Conservation (phyloP, 2,113 vertebrate genomes). For the Anseranas semipalmata region DNA sequence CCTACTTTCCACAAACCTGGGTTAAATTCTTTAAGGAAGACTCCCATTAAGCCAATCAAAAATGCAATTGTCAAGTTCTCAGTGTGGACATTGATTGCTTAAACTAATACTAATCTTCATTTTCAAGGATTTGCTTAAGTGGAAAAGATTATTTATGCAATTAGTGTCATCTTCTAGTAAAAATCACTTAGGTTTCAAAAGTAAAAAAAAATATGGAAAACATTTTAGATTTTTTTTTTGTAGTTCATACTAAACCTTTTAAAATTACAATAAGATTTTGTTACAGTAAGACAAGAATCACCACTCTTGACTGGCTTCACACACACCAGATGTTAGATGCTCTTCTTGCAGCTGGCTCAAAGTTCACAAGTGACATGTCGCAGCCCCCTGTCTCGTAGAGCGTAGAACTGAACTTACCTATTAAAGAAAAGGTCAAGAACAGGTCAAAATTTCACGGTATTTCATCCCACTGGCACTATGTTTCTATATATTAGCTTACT, state of each 20-base stretch:
- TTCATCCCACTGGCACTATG: neutral
- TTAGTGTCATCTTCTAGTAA: neutral
- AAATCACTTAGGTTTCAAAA: neutral
- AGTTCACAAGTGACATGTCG: slow-evolving; percentile 97
- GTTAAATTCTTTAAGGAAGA: neutral
- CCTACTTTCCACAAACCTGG: neutral
- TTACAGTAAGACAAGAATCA: slow-evolving; percentile 47
- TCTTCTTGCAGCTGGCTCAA: slow-evolving; percentile 96
- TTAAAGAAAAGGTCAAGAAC: slow-evolving; percentile 63
- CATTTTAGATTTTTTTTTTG: neutral
- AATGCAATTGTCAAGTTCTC: neutral
- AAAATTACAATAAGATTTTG: neutral
- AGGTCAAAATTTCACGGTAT: slow-evolving; percentile 16
- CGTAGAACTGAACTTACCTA: slow-evolving; percentile 95
- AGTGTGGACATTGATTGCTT: neutral
- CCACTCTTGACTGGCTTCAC: slow-evolving; percentile 54
- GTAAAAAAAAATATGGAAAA: neutral
- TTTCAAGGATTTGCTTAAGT: neutral
- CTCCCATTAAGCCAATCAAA: neutral
- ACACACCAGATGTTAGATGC: slow-evolving; percentile 97
- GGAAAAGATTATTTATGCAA: neutral
- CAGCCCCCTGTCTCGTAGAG: slow-evolving; percentile 94
- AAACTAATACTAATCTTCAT: neutral
- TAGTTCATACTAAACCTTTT: neutral
- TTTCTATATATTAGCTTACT: slow-evolving; percentile 5